Evolutionary conservation across 2,888 invertebrate genomes (phyloP).

Genomic region (Lepeophtheirus nordmannii): DNA sequence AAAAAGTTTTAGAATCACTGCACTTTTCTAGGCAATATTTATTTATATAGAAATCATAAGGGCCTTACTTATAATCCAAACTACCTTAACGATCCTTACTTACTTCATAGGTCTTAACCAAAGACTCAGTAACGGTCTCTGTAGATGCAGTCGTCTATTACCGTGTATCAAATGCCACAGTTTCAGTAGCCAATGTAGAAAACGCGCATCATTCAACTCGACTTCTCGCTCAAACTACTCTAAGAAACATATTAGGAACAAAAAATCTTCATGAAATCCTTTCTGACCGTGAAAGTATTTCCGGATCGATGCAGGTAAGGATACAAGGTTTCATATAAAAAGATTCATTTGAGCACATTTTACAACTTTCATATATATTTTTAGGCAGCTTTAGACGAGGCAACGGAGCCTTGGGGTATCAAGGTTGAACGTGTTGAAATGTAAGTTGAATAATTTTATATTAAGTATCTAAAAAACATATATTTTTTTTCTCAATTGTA

Average conservation of each 20-base stretch:
- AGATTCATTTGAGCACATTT: too few relatives aligned
- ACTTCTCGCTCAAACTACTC: conserved; percentile 57
- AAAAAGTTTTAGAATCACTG: too few relatives aligned
- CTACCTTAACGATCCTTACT: too few relatives aligned
- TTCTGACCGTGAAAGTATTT: conserved; percentile 84
- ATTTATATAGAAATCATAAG: too few relatives aligned
- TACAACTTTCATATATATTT: too few relatives aligned
- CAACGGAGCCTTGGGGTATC: conserved; percentile 42
- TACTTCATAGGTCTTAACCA: conserved; percentile 62
- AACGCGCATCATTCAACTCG: conserved; percentile 45
- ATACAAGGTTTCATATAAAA: too few relatives aligned
- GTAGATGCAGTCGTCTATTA: conserved; percentile 91
- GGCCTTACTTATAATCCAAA: too few relatives aligned
- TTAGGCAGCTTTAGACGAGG: conserved; percentile 31
- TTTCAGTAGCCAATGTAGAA: conserved; percentile 92
- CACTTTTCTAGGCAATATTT: too few relatives aligned
- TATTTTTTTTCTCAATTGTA: too few relatives aligned
- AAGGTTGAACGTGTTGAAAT: conserved; percentile 93
- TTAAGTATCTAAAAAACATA: too few relatives aligned
- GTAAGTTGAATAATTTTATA: conserved; percentile 45
- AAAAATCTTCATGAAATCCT: conserved; percentile 87
- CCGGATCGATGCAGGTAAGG: conserved; percentile 43
- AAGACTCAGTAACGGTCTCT: conserved; percentile 91
- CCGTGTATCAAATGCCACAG: conserved; percentile 86
- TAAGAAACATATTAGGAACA: conserved; percentile 92